Evolutionary conservation across 2,888 invertebrate genomes (phyloP).

Genomic region (Ferdinandea cuprea): DNA sequence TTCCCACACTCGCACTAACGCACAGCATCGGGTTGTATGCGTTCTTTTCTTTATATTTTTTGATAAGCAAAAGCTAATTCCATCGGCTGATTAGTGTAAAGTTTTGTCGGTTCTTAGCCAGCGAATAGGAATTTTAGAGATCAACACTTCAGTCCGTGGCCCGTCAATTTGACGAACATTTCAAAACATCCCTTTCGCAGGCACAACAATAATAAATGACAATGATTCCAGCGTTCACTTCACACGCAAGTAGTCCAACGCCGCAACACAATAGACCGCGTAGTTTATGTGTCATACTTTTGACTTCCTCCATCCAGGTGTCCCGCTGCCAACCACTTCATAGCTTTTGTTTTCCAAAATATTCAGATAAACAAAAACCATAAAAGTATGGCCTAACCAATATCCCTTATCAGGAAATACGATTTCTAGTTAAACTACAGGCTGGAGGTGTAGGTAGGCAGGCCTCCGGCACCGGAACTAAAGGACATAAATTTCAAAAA

Average conservation of each 20-base stretch:
- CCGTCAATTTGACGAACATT: too few relatives aligned
- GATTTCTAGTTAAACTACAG: slow-evolving; percentile 35
- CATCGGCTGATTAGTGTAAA: slow-evolving; percentile 1
- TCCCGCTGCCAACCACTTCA: slow-evolving; percentile 2
- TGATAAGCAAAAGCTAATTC: slow-evolving; percentile 5
- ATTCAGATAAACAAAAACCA: slow-evolving; percentile 8
- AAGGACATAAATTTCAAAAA: slow-evolving; percentile 14
- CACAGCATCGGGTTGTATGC: not conserved
- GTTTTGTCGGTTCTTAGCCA: too few relatives aligned
- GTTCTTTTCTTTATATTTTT: not conserved
- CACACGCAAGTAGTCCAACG: slow-evolving; percentile 32
- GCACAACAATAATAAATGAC: slow-evolving; percentile 50
- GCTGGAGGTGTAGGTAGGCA: too few relatives aligned
- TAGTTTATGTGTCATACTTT: slow-evolving; percentile 60
- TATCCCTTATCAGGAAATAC: slow-evolving; percentile 35
- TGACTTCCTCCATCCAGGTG: slow-evolving; percentile 37
- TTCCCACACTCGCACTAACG: slow-evolving; percentile 12
- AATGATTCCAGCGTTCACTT: slow-evolving; percentile 22
- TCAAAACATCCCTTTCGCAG: slow-evolving; percentile 17
- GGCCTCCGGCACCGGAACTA: too few relatives aligned
- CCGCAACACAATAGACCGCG: slow-evolving; percentile 44
- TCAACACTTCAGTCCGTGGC: too few relatives aligned
- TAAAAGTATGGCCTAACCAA: not conserved
- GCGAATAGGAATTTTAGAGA: too few relatives aligned
- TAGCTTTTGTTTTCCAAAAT: slow-evolving; percentile 24